These are phyloP conservation scores for Montipora cactus DNA, from an alignment of 64 coral and sea anemone genomes.

Conservation along the genomic window DNA sequence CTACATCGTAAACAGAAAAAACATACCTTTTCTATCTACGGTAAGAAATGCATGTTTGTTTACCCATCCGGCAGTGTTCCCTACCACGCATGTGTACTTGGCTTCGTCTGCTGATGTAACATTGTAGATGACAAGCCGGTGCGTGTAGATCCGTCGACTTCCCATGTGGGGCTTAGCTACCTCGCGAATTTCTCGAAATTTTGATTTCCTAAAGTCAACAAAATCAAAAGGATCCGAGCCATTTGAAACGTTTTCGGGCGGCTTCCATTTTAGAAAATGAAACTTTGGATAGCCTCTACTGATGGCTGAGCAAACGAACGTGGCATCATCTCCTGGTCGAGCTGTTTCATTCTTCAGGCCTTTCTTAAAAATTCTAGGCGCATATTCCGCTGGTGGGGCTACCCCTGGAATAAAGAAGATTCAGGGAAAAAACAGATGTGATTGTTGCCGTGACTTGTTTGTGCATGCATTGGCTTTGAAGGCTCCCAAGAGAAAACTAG, in stretches of 20 bases:
- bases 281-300: constrained; percentile 27
- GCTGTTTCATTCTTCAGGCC: no score
- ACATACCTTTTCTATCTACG: constrained; percentile 35
- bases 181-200: constrained; percentile 23
- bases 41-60: constrained; percentile 23
- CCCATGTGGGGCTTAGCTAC: neutral
- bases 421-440: no score
- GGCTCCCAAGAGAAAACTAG: no score
- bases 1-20: neutral
- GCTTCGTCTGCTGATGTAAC: constrained; percentile 52
- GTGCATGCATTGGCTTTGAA: no score
- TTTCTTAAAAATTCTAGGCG: neutral
- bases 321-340: neutral
- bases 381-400: neutral
- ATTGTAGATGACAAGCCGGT: constrained; percentile 44
- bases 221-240: constrained; percentile 12
- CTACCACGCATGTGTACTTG: constrained; percentile 64
- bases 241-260: constrained; percentile 1
- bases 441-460: no score
- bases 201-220: constrained; percentile 30
- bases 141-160: constrained; percentile 3
- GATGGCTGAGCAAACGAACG: constrained; percentile 46
- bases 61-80: constrained; percentile 24
- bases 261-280: constrained; percentile 61
- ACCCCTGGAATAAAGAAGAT: no score